Evolutionary conservation across 2,113 vertebrate species (phyloP).

Genomic region (Heterochromis multidens): DNA sequence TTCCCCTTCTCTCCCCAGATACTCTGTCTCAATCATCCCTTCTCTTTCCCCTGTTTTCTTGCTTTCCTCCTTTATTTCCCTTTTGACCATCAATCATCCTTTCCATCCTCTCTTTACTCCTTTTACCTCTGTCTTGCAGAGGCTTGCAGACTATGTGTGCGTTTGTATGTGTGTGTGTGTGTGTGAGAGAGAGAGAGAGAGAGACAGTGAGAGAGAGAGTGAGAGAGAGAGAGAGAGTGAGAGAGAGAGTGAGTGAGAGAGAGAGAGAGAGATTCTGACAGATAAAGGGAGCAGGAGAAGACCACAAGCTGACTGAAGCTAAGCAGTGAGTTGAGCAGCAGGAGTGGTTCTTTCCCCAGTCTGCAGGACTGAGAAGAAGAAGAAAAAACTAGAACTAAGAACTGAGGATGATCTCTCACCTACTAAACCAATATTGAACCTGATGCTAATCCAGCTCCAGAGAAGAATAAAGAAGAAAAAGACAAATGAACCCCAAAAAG

Average conservation of each 20-base stretch:
- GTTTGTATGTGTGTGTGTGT: fast-evolving
- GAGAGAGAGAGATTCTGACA: conserved; percentile 35
- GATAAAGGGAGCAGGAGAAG: not conserved
- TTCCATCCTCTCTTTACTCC: not conserved
- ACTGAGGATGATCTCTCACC: not conserved
- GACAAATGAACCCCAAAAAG: not conserved
- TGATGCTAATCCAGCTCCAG: not conserved
- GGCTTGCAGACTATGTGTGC: conserved; percentile 19
- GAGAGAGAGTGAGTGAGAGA: not conserved
- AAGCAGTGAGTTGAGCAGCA: conserved; percentile 3
- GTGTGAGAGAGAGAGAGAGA: not conserved
- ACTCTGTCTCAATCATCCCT: not conserved
- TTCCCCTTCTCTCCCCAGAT: not conserved
- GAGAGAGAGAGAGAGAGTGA: not conserved
- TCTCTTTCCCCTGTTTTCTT: not conserved
- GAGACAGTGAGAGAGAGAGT: conserved; percentile 24
- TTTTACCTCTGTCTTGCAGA: conserved; percentile 14
- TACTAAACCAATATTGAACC: not conserved
- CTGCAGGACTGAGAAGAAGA: not conserved
- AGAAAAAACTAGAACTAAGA: not conserved
- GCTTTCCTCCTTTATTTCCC: not conserved
- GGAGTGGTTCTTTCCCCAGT: not conserved
- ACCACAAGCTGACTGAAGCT: not conserved
- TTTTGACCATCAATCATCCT: not conserved
- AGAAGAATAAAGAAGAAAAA: not conserved